phyloP scores from a whole-genome alignment of 2,888 invertebrate genomes.

The Oscheius myriophilus region DNA sequence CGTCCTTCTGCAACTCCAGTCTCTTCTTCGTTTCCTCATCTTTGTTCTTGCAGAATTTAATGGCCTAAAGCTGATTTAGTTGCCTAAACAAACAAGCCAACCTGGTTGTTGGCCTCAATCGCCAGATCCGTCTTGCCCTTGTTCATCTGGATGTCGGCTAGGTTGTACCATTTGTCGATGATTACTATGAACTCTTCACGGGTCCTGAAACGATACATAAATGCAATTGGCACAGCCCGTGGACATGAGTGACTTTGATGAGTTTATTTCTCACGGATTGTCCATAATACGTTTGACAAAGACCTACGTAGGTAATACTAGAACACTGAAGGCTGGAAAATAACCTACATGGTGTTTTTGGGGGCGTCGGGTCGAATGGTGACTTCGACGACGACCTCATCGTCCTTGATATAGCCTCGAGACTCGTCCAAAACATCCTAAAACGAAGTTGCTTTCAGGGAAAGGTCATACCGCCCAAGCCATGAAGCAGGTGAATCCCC shows the following conservation, averaged over 20 bases:
- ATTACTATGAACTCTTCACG: constrained; percentile 66
- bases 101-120: constrained; percentile 61
- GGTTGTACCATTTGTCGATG: constrained; percentile 65
- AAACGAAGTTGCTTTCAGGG: constrained; percentile 28
- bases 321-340: no score
- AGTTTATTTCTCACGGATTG: no score
- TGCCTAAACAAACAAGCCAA: background rate
- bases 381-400: constrained; percentile 86
- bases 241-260: no score
- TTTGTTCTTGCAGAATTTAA: constrained; percentile 70
- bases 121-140: constrained; percentile 68
- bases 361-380: constrained; percentile 76
- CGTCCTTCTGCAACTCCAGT: constrained; percentile 61
- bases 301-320: no score
- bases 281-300: no score
- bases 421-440: constrained; percentile 86
- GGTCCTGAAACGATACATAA: constrained; percentile 51
- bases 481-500: constrained; percentile 98
- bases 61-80: constrained; percentile 40
- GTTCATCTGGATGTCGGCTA: constrained; percentile 65
- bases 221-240: no score
- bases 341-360: constrained; percentile 75
- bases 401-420: constrained; percentile 88
- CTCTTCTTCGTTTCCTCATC: constrained; percentile 45
- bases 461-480: constrained; percentile 77